A percentile compares a stretch with the other conserved stretches of the same genome.
These are phyloP conservation scores for Triplophysa bombifrons DNA, from an alignment of 2,797 vertebrate genomes.

Conservation along the genomic window DNA sequence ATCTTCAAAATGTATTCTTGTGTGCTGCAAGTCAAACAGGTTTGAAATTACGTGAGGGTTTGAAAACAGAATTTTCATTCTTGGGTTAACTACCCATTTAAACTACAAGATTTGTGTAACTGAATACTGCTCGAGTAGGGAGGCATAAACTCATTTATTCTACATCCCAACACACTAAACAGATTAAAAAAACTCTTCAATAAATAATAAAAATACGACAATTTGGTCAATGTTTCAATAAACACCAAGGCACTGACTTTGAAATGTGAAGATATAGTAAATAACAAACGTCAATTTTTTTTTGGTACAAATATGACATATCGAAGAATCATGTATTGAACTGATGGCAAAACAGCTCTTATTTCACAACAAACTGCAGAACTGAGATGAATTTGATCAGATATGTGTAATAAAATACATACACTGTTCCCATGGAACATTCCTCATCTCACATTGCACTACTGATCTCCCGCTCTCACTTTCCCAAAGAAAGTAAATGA, in stretches of 20 bases:
- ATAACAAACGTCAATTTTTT: slow-evolving; percentile 5
- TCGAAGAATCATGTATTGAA: neutral
- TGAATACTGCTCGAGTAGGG: neutral
- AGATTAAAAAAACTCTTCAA: neutral
- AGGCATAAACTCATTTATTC: neutral
- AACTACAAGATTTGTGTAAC: neutral
- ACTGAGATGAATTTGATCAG: slow-evolving; percentile 15
- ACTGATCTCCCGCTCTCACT: neutral
- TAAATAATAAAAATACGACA: neutral
- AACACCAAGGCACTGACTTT: neutral
- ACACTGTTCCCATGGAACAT: neutral
- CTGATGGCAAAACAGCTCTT: neutral
- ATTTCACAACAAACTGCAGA: neutral
- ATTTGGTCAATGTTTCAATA: neutral
- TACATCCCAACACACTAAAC: neutral
- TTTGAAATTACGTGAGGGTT: no score
- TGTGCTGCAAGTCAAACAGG: no score
- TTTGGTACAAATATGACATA: neutral
- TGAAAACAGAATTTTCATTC: no score
- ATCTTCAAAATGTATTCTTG: no score
- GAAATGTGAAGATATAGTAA: neutral
- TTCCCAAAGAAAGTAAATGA: slow-evolving; percentile 1
- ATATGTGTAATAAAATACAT: neutral
- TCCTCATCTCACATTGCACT: slow-evolving; percentile 11
- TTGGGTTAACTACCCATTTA: neutral